A percentile compares a stretch with the other conserved stretches of the same genome.
These are phyloP conservation scores for Reinhardtius hippoglossoides DNA, from an alignment of 2,113 vertebrate species.

Conservation along the genomic window DNA sequence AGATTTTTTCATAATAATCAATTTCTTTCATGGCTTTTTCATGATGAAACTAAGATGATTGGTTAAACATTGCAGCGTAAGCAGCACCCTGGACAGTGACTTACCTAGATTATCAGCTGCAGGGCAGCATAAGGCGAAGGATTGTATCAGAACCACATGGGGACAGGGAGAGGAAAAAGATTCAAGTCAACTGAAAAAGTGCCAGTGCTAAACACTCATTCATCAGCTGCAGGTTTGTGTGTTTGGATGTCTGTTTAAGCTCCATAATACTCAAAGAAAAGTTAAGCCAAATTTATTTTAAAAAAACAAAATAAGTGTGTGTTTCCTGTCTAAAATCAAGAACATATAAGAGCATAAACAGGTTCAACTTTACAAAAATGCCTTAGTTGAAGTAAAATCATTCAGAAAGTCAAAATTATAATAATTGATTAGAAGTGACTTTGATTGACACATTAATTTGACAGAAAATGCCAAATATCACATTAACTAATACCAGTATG, in stretches of 20 bases:
- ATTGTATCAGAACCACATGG: constrained; percentile 65
- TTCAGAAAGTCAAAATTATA: no score
- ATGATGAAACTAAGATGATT: constrained; percentile 28
- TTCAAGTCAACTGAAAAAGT: constrained; percentile 57
- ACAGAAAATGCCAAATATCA: no score
- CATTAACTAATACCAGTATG: no score
- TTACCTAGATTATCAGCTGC: constrained; percentile 83
- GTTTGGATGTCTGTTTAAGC: neutral
- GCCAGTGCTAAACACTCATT: constrained; percentile 44
- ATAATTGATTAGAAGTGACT: no score
- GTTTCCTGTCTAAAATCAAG: neutral
- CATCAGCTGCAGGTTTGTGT: constrained; percentile 34
- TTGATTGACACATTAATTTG: no score
- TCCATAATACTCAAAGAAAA: no score
- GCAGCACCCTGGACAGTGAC: constrained; percentile 59
- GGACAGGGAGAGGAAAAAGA: constrained; percentile 69
- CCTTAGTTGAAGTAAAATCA: no score
- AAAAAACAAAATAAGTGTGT: neutral
- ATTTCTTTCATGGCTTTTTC: neutral
- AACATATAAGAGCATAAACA: no score
- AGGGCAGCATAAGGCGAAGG: constrained; percentile 60
- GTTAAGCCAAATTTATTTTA: no score
- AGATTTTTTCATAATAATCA: constrained; percentile 1
- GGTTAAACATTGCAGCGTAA: constrained; percentile 21
- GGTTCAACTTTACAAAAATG: no score